phyloP scores from a whole-genome alignment of 1,140 invertebrate species.

The Pseudomyrmex sp. region DNA sequence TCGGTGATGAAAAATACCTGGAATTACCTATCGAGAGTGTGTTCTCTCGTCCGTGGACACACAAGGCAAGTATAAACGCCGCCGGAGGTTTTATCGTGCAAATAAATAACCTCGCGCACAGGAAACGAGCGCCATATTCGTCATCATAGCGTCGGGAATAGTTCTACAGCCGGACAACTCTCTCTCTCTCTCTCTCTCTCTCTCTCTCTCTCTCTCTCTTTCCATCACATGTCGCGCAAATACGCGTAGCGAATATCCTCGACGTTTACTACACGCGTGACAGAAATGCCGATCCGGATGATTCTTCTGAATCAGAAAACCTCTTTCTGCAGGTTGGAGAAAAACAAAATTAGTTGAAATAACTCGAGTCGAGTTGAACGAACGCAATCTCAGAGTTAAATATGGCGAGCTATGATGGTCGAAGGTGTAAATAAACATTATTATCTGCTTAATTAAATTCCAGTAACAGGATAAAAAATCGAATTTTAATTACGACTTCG shows the following conservation, averaged over 20 bases:
- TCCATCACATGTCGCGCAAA: not conserved
- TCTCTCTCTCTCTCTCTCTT: not conserved
- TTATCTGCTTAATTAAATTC: too few species aligned
- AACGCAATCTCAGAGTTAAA: too few species aligned
- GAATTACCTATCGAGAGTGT: not conserved
- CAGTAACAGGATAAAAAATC: too few species aligned
- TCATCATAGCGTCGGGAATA: slow-evolving; percentile 72
- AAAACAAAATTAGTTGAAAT: too few species aligned
- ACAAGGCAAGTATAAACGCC: slow-evolving; percentile 26
- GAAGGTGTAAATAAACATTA: too few species aligned
- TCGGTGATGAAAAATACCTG: not conserved
- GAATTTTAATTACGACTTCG: too few species aligned
- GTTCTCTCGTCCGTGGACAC: not conserved
- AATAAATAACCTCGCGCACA: slow-evolving; percentile 75
- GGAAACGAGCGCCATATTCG: slow-evolving; percentile 76
- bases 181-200: not conserved
- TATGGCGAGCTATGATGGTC: too few species aligned
- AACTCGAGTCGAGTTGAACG: too few species aligned
- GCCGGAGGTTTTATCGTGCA: slow-evolving; percentile 57
- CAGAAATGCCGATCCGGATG: too few species aligned
- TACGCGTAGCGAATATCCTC: not conserved
- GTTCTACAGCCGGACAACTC: slow-evolving; percentile 24
- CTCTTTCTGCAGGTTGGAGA: too few species aligned
- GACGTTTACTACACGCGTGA: not conserved
- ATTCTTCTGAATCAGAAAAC: too few species aligned